Evolutionary conservation across 2,888 invertebrate genomes (phyloP).

Genomic region (Drosophila conformis): DNA sequence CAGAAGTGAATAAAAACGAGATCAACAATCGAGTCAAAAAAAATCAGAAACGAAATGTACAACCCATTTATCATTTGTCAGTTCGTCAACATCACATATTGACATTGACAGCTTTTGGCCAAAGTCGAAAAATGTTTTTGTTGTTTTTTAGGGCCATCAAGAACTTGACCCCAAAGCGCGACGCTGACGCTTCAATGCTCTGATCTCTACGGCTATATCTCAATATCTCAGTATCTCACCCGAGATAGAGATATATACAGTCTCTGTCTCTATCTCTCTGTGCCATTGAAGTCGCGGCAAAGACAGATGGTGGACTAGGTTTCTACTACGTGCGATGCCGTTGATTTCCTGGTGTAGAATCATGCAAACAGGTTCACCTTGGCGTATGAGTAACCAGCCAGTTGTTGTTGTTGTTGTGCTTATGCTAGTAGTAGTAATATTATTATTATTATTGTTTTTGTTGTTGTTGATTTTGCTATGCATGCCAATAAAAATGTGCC

Average conservation of each 20-base stretch:
- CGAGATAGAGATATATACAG: background rate
- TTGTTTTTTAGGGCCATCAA: conserved; percentile 54
- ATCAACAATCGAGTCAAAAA: conserved; percentile 9
- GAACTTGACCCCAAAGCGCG: conserved; percentile 73
- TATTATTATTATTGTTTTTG: conserved; percentile 2
- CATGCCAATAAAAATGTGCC: conserved; percentile 69
- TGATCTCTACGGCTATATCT: conserved; percentile 16
- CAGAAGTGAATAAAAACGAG: conserved; percentile 2
- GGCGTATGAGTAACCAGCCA: conserved; percentile 74
- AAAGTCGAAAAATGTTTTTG: conserved; percentile 28
- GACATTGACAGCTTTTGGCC: conserved; percentile 65
- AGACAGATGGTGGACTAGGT: conserved; percentile 51
- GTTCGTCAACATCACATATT: conserved; percentile 32
- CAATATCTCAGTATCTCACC: background rate
- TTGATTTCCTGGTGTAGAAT: conserved; percentile 78
- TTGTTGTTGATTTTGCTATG: conserved; percentile 53
- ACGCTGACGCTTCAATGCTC: conserved; percentile 27
- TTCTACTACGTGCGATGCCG: conserved; percentile 67
- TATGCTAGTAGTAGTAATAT: conserved; percentile 13
- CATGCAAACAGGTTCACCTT: conserved; percentile 79
- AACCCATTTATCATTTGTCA: conserved; percentile 56
- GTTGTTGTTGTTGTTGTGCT: conserved; percentile 37
- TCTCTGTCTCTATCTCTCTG: background rate
- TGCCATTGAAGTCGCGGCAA: conserved; percentile 30
- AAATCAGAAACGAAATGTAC: conserved; percentile 10